Evolutionary conservation across 2,113 vertebrate species (phyloP).

Genomic region (Ammodytes dubius): DNA sequence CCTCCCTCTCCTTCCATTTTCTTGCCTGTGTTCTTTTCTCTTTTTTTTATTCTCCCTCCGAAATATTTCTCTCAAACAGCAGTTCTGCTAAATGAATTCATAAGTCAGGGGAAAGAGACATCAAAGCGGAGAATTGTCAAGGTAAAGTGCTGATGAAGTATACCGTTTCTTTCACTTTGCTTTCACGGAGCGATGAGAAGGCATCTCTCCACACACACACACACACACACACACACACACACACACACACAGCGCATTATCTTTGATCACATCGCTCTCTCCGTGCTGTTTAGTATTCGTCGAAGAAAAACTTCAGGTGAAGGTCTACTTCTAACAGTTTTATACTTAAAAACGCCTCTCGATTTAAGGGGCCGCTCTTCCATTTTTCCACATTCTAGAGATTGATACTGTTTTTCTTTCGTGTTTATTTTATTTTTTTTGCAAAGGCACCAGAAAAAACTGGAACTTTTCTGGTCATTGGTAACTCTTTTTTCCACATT

Average conservation of each 20-base stretch:
- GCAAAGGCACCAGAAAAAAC: constrained; percentile 47
- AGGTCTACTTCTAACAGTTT: constrained; percentile 40
- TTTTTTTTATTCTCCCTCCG: constrained; percentile 33
- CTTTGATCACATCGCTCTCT: constrained; percentile 59
- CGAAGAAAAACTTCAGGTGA: constrained; percentile 62
- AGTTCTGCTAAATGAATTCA: constrained; percentile 83
- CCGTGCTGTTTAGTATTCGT: constrained; percentile 49
- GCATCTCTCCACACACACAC: constrained; percentile 27
- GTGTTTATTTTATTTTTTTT: constrained; percentile 7
- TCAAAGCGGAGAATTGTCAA: constrained; percentile 80
- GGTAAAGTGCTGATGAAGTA: constrained; percentile 84
- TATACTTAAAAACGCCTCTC: constrained; percentile 25
- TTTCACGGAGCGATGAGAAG: constrained; percentile 60
- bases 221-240: background rate
- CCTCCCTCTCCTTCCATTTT: constrained; percentile 49
- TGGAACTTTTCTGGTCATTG: constrained; percentile 34
- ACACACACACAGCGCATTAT: constrained; percentile 42
- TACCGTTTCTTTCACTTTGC: constrained; percentile 65
- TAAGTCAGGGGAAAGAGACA: constrained; percentile 79
- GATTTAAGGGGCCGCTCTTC: constrained; percentile 2
- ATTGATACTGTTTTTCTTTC: background rate
- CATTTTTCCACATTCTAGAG: background rate
- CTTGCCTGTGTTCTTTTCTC: constrained; percentile 33
- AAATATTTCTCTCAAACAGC: constrained; percentile 83
- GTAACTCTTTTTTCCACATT: constrained; percentile 69